These are phyloP conservation scores for Poeciliopsis prolifica DNA, from an alignment of 2,113 vertebrate genomes.

Conservation along the genomic window DNA sequence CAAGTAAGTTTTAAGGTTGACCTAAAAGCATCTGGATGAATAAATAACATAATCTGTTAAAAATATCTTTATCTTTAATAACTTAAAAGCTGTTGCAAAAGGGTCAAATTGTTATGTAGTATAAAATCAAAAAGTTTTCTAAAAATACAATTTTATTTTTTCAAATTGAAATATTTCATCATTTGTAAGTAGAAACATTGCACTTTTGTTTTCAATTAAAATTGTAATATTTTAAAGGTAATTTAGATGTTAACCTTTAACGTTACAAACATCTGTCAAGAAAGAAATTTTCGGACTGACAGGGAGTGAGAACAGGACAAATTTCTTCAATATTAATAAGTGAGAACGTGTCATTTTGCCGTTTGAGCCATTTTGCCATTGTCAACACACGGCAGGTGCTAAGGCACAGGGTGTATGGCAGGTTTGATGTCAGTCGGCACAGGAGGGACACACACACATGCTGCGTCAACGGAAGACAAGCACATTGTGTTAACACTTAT, in stretches of 20 bases:
- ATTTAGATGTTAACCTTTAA: slow-evolving; percentile 10
- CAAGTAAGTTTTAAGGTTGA: neutral
- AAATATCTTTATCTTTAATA: too few species aligned
- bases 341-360: slow-evolving; percentile 77
- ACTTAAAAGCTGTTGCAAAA: neutral
- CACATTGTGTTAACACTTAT: slow-evolving; percentile 77
- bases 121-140: neutral
- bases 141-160: neutral
- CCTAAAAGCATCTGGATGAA: neutral
- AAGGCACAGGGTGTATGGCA: slow-evolving; percentile 74
- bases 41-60: neutral
- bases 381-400: slow-evolving; percentile 78
- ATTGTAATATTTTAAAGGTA: neutral
- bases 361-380: slow-evolving; percentile 74
- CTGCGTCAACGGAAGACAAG: slow-evolving; percentile 63
- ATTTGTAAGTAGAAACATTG: slow-evolving; percentile 1
- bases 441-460: slow-evolving; percentile 65
- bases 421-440: slow-evolving; percentile 69
- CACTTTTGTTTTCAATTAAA: neutral
- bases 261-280: slow-evolving; percentile 14
- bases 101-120: neutral
- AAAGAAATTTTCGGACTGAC: slow-evolving; percentile 35
- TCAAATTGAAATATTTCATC: neutral
- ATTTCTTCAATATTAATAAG: slow-evolving; percentile 72
- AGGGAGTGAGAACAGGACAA: slow-evolving; percentile 63